phyloP scores from a whole-genome alignment of 2,113 vertebrate species.

The Phylloscopus trochilus region DNA sequence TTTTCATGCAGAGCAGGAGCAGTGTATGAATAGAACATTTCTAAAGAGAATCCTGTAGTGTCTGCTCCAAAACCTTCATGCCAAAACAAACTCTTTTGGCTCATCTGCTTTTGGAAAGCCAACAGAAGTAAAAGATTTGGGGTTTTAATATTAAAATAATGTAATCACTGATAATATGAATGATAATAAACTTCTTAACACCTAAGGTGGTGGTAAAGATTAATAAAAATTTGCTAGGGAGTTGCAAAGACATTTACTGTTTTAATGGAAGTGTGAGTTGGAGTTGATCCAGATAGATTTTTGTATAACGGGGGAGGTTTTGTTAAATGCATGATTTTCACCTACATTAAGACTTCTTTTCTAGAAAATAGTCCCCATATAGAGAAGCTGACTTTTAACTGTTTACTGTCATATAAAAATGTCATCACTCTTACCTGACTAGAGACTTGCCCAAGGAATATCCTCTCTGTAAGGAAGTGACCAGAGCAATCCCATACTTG shows the following conservation, averaged over 20 bases:
- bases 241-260: not conserved
- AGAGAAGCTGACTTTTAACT: not conserved
- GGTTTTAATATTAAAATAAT: not conserved
- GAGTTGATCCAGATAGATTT: not conserved
- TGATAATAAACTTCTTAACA: not conserved
- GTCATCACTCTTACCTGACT: not conserved
- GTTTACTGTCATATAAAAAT: not conserved
- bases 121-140: not conserved
- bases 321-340: not conserved
- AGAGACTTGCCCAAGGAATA: not conserved
- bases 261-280: not conserved
- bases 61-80: not conserved
- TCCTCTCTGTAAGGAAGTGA: not conserved
- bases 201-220: not conserved
- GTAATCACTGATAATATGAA: not conserved
- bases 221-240: not conserved
- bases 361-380: not conserved
- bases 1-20: not conserved
- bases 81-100: not conserved
- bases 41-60: not conserved
- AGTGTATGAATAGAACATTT: not conserved
- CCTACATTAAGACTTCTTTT: not conserved
- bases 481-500: not conserved
- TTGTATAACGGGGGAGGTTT: not conserved
- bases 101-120: not conserved